Conservation (phyloP, 2,113 vertebrate genomes). For the Sinocyclocheilus maitianheensis region DNA sequence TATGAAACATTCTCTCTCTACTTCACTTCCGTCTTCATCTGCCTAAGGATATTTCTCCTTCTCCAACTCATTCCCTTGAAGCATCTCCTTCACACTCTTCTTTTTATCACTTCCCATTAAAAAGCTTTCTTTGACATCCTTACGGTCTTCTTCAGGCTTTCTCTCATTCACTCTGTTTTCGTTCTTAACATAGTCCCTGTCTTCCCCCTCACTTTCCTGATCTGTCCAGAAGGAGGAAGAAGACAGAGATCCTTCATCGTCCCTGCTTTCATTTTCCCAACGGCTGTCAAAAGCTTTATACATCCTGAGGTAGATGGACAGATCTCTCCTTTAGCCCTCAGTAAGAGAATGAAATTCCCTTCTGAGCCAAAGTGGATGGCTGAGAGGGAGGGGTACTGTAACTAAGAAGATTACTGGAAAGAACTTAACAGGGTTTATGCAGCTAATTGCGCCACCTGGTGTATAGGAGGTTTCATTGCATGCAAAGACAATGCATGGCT, state of each 20-base stretch:
- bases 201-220: constrained; percentile 55
- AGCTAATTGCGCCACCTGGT: constrained; percentile 25
- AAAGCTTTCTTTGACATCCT: neutral
- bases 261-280: constrained; percentile 52
- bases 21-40: neutral
- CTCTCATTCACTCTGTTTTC: constrained; percentile 27
- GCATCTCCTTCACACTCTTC: neutral
- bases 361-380: constrained; percentile 37
- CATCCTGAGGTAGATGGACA: constrained; percentile 53
- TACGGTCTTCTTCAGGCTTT: neutral
- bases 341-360: neutral
- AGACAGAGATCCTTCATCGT: constrained; percentile 55
- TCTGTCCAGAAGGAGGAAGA: constrained; percentile 73
- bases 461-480: constrained; percentile 14
- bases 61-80: neutral
- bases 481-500: neutral
- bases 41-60: neutral
- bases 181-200: constrained; percentile 19
- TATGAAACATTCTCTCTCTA: neutral
- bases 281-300: constrained; percentile 59
- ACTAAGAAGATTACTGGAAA: constrained; percentile 56
- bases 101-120: neutral
- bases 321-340: neutral
- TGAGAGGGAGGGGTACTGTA: constrained; percentile 9
- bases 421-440: neutral